These are phyloP conservation scores for Drosophila lini DNA, from an alignment of 1,140 invertebrate species.

Conservation along the genomic window DNA sequence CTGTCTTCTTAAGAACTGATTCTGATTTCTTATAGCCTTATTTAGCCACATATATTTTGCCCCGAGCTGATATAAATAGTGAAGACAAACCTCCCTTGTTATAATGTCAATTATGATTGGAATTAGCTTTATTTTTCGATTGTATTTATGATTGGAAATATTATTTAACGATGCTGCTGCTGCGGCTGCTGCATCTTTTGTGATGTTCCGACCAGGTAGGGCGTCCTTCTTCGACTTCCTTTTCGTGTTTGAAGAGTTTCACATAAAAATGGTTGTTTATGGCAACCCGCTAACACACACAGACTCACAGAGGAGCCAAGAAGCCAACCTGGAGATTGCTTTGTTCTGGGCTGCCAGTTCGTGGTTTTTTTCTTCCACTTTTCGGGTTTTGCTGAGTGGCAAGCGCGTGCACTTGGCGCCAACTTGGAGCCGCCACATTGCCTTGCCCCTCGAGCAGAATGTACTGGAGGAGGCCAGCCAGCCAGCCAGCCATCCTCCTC, in stretches of 20 bases:
- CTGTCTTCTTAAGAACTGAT: not conserved
- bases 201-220: constrained; percentile 25
- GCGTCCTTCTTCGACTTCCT: constrained; percentile 27
- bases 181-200: constrained; percentile 14
- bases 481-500: not conserved
- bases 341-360: constrained; percentile 34
- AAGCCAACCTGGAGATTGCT: constrained; percentile 30
- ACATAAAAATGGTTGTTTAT: constrained; percentile 53
- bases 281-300: constrained; percentile 39
- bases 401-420: constrained; percentile 71
- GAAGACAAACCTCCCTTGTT: not conserved
- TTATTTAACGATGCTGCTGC: constrained; percentile 36
- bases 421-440: constrained; percentile 54
- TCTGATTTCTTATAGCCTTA: not conserved
- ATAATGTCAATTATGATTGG: constrained; percentile 25
- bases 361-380: constrained; percentile 13
- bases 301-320: not conserved
- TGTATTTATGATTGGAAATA: constrained; percentile 43
- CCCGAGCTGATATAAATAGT: not conserved
- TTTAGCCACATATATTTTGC: not conserved
- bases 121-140: constrained; percentile 6
- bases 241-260: constrained; percentile 54
- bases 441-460: constrained; percentile 34
- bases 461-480: constrained; percentile 23
- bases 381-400: constrained; percentile 45